Base-by-base conservation (phyloP, 2,113 vertebrate species). In the Daphoenositta chrysoptera region DNA sequence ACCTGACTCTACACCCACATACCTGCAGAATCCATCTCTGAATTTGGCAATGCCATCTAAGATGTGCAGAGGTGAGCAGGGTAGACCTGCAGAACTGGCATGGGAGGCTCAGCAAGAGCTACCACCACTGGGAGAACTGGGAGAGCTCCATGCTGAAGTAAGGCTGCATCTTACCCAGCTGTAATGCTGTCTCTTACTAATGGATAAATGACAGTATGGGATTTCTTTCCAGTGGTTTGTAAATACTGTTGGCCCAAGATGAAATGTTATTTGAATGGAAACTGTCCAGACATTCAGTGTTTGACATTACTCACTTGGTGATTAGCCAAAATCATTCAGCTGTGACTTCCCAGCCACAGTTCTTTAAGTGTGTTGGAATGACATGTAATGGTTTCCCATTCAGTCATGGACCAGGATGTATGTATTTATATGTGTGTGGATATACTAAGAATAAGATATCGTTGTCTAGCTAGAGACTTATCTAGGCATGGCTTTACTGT, bases 221-320 rank as follows among this genome's bases (percentile, higher is more conserved):
- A 87, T 94, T 96, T 81, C 11, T 5, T 96, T 97, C 95, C 96
- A 90, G 83, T 86, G 85, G 76, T 96, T 90, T 91, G 91, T 91
- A 94, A 95, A 97, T 97, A 89, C 51, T 85, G 86, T 89, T 97
- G 95, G 95, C 83, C 83, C 80, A 63, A 91, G 93, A 93, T 79
- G 78, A 97, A 97, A 97, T 92, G 88, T 96, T 95, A 93, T 91
- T 95, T 95, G 96, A 80, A 87, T 97, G 96, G 96, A 97, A 97
- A 97, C 80, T 83, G 82, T 97, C 97, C 97, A 98, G 93, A 93
- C 82, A 56, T 94, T 95, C 91, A 97, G 71, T 96, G 97, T 98
- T 98, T 98, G 97, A 98, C 97, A 94, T 97, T 96, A 94, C 94
- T 97, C 93, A 94, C 95, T 96, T 96, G 92, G 94, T 96, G 94